These are phyloP conservation scores for Drosophila ercepeae DNA, from an alignment of 1,140 invertebrate species.

Conservation along the genomic window DNA sequence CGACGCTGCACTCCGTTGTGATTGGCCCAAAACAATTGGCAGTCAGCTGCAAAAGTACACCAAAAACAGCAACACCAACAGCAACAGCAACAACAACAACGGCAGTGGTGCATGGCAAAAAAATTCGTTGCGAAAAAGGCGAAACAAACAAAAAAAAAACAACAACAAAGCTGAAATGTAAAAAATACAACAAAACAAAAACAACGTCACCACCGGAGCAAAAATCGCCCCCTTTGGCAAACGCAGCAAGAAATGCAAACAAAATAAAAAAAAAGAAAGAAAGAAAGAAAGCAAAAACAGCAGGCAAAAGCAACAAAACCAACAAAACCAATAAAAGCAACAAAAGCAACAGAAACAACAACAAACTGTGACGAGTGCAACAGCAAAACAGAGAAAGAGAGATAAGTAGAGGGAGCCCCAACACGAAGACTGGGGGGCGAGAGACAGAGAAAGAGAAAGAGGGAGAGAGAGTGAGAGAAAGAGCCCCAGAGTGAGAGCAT, in stretches of 20 bases:
- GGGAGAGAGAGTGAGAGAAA: conserved; percentile 7
- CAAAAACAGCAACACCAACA: conserved; percentile 14
- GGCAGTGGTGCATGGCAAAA: neutral
- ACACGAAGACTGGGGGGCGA: neutral
- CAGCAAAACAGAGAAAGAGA: conserved; percentile 19
- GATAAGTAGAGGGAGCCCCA: conserved; percentile 5
- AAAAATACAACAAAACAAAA: conserved; percentile 1
- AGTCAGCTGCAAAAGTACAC: conserved; percentile 74
- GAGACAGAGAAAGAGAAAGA: neutral
- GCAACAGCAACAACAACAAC: conserved; percentile 25
- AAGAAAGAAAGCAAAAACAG: conserved; percentile 23
- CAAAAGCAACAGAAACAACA: conserved; percentile 23
- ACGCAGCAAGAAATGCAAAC: conserved; percentile 42
- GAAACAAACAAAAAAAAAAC: conserved; percentile 44
- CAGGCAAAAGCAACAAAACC: neutral
- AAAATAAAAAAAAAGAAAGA: conserved; percentile 24
- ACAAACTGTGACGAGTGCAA: conserved; percentile 27
- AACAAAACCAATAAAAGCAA: conserved; percentile 4
- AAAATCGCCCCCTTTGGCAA: conserved; percentile 68
- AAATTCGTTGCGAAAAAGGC: conserved; percentile 37
- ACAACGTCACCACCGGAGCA: conserved; percentile 43
- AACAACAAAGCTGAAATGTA: neutral
- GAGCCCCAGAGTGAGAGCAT: conserved; percentile 5
- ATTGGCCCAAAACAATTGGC: conserved; percentile 83
- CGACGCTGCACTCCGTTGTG: conserved; percentile 81